Evolutionary conservation across 1,140 invertebrate species (phyloP).

Genomic region (Lepidurus arcticus): DNA sequence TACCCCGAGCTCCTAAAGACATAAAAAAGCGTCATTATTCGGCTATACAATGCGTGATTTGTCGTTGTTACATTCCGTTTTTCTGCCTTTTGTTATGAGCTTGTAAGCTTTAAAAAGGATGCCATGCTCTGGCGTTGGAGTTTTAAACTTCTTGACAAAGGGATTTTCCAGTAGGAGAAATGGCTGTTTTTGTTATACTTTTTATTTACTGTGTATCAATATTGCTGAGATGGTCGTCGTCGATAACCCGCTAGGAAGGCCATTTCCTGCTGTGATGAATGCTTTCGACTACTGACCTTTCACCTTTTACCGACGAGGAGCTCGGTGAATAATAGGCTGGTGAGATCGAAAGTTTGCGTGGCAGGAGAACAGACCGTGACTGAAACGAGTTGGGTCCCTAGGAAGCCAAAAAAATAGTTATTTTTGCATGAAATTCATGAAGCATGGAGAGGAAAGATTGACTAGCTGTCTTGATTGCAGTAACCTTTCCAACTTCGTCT

Average conservation of each 20-base stretch:
- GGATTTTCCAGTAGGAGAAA: not conserved
- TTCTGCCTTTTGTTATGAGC: not conserved
- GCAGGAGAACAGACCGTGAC: not conserved
- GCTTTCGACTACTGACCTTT: not conserved
- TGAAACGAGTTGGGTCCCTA: not conserved
- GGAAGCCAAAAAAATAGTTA: too few species aligned
- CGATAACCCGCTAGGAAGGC: conserved; percentile 9
- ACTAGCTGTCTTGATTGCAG: not conserved
- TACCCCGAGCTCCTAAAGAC: not conserved
- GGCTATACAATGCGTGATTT: not conserved
- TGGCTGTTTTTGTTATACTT: not conserved
- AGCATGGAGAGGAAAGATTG: not conserved
- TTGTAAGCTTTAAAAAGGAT: too few species aligned
- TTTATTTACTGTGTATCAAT: not conserved
- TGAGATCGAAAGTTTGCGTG: not conserved
- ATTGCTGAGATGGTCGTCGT: not conserved
- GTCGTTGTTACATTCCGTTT: not conserved
- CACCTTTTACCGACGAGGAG: not conserved
- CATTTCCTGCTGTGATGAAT: conserved; percentile 3
- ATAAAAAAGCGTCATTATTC: not conserved
- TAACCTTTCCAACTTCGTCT: not conserved
- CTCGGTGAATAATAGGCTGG: not conserved
- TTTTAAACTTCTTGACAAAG: not conserved
- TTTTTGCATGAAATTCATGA: not conserved
- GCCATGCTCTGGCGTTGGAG: not conserved